phyloP scores from a whole-genome alignment of 2,888 invertebrate genomes.

The Sialis lutaria region DNA sequence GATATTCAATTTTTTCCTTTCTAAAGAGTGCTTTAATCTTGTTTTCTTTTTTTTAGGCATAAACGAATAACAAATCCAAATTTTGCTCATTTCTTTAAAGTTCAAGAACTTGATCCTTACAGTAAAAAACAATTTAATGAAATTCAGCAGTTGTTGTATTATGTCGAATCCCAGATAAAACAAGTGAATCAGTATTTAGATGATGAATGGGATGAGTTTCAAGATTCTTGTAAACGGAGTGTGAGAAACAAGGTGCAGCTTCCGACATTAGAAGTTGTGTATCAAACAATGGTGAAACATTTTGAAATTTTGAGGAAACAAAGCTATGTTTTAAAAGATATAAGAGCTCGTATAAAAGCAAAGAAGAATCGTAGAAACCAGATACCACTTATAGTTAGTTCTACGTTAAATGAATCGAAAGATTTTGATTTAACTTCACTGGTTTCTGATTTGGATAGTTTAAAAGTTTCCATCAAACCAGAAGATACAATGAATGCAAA shows the following conservation, averaged over 20 bases:
- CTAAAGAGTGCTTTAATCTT: too few species aligned
- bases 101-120: slow-evolving; percentile 40
- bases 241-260: slow-evolving; percentile 34
- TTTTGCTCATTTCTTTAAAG: slow-evolving; percentile 17
- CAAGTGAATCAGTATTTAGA: slow-evolving; percentile 58
- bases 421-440: slow-evolving; percentile 21
- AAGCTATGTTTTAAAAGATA: slow-evolving; percentile 22
- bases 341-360: slow-evolving; percentile 17
- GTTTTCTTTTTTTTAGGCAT: slow-evolving; percentile 14
- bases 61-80: slow-evolving; percentile 15
- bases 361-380: slow-evolving; percentile 23
- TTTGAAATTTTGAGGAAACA: slow-evolving; percentile 47
- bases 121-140: slow-evolving; percentile 48
- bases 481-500: slow-evolving; percentile 25
- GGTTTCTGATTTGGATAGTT: slow-evolving; percentile 31
- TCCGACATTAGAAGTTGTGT: slow-evolving; percentile 59
- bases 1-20: too few species aligned
- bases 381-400: slow-evolving; percentile 1
- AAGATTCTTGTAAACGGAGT: slow-evolving; percentile 30
- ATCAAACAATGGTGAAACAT: slow-evolving; percentile 60
- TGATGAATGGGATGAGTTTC: slow-evolving; percentile 54
- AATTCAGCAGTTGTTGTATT: slow-evolving; percentile 48
- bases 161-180: slow-evolving; percentile 56
- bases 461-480: slow-evolving; percentile 32
- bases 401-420: background rate